Evolutionary conservation across 2,113 vertebrate species (phyloP).

Genomic region (Cyanoramphus novaezelandiae): DNA sequence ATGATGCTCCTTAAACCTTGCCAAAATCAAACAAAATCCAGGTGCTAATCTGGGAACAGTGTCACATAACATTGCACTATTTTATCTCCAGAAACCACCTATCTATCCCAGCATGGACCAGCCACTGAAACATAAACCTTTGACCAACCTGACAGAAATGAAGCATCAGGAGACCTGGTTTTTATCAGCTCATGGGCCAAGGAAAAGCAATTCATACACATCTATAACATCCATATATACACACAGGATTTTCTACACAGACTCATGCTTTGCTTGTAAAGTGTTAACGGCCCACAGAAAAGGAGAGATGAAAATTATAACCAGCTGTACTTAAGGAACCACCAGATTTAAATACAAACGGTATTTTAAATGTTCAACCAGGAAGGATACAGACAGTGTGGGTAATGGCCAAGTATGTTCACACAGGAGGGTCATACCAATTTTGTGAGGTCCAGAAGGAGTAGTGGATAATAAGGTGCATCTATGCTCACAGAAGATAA

Average conservation of each 20-base stretch:
- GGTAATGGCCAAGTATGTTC: not conserved
- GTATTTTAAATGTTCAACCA: not conserved
- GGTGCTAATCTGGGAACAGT: not conserved
- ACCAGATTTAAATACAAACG: not conserved
- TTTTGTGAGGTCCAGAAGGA: not conserved
- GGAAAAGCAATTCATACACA: not conserved
- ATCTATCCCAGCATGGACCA: not conserved
- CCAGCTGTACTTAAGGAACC: not conserved
- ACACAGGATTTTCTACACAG: not conserved
- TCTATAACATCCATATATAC: not conserved
- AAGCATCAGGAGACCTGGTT: not conserved
- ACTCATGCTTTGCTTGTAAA: not conserved
- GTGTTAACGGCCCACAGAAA: not conserved
- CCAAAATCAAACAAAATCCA: not conserved
- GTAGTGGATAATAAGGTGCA: not conserved
- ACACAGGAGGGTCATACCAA: not conserved
- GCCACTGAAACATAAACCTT: not conserved
- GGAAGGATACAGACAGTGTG: not conserved
- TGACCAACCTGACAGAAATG: not conserved
- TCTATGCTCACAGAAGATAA: not conserved
- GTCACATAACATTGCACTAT: not conserved
- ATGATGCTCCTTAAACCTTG: accelerated
- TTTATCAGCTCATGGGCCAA: not conserved
- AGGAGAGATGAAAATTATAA: not conserved
- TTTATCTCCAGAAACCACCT: not conserved